phyloP scores from a whole-genome alignment of 2,797 vertebrate species.

The Hypotaenidia okinawae region DNA sequence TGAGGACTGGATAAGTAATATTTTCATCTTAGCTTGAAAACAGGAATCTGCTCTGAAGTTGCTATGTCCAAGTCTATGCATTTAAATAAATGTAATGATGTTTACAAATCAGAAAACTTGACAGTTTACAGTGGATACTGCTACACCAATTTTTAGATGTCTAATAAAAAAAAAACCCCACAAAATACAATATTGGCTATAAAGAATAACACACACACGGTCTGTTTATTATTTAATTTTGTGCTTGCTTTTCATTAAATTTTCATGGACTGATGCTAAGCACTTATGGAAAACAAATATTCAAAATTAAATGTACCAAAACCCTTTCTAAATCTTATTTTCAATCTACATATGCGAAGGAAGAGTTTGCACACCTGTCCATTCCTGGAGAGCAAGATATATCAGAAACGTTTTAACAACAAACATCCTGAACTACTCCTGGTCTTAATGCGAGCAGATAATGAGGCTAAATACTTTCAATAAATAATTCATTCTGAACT shows the following conservation, averaged over 20 bases:
- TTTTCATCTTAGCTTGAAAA: not conserved
- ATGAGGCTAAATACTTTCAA: constrained; percentile 4
- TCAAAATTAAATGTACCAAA: not conserved
- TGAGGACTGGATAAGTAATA: not conserved
- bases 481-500: constrained; percentile 31
- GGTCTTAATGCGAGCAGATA: not conserved
- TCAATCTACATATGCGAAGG: not conserved
- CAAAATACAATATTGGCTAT: not conserved
- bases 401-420: not conserved
- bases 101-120: not conserved
- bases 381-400: not conserved
- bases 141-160: not conserved
- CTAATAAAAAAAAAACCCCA: not conserved
- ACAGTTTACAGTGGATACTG: not conserved
- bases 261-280: not conserved
- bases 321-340: not conserved
- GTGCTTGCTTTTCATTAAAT: not conserved
- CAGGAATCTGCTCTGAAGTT: not conserved
- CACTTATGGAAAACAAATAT: not conserved
- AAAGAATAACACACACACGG: not conserved
- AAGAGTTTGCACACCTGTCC: not conserved
- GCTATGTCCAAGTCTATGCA: not conserved
- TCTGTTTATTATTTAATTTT: not conserved
- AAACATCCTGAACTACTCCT: not conserved
- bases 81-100: not conserved